Conservation (phyloP, 2,888 invertebrate genomes). For the Drosophila eohydei region DNA sequence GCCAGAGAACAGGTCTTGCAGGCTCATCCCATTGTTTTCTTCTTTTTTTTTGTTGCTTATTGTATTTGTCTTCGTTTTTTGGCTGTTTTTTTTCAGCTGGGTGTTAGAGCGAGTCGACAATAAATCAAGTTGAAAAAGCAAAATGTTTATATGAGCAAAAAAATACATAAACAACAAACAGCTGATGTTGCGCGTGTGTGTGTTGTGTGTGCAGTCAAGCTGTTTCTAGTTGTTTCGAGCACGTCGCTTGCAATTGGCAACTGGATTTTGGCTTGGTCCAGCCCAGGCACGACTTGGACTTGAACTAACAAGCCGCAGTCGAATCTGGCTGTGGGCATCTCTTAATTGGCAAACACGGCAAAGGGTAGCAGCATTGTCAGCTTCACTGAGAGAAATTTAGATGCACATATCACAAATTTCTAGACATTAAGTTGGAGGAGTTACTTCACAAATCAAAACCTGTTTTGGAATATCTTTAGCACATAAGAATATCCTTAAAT, state of each 20-base stretch:
- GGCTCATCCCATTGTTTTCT: conserved; percentile 31
- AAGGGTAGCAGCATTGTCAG: conserved; percentile 30
- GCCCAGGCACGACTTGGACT: conserved; percentile 63
- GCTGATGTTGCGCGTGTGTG: conserved; percentile 60
- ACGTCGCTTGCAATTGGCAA: conserved; percentile 47
- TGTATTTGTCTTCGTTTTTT: conserved; percentile 9
- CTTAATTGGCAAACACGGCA: conserved; percentile 62
- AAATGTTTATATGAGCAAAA: conserved; percentile 46
- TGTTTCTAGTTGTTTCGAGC: conserved; percentile 6
- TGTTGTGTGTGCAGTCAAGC: neutral
- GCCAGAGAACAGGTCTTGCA: conserved; percentile 53
- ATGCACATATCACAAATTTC: neutral
- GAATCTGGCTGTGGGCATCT: conserved; percentile 47
- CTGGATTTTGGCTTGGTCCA: conserved; percentile 43
- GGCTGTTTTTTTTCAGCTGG: conserved; percentile 10
- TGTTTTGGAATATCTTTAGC: neutral
- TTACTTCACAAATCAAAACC: neutral
- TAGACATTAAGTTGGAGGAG: too few species aligned
- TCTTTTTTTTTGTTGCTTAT: neutral
- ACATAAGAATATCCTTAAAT: neutral
- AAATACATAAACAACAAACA: conserved; percentile 74
- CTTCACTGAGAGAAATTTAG: neutral
- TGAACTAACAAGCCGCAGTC: conserved; percentile 54
- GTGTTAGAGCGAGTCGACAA: conserved; percentile 47
- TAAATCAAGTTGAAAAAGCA: conserved; percentile 67